These are phyloP conservation scores for Chlamydotis undulata DNA, from an alignment of 2,113 vertebrate genomes.

Conservation along the genomic window DNA sequence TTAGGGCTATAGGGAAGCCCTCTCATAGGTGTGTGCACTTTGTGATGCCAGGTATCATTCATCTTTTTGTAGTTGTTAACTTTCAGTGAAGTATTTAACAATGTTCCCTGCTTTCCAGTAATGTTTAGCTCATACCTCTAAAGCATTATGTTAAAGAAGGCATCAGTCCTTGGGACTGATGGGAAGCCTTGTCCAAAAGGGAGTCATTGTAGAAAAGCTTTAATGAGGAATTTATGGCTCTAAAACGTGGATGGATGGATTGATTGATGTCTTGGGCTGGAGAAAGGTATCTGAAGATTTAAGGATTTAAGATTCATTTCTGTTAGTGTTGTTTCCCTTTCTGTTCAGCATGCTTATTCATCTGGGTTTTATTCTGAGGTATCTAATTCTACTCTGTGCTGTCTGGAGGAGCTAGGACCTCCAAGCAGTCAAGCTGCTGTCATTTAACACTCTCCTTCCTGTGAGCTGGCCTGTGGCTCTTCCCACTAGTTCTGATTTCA, in stretches of 20 bases:
- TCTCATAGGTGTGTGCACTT: background rate
- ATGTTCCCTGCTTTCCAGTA: background rate
- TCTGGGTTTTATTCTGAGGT: background rate
- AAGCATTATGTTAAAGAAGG: background rate
- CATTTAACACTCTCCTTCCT: background rate
- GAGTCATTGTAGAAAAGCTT: background rate
- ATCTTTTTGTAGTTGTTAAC: background rate
- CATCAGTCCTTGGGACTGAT: background rate
- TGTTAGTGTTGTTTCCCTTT: background rate
- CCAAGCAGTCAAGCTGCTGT: background rate
- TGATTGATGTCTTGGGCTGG: background rate
- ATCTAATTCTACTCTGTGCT: background rate
- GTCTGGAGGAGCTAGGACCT: background rate
- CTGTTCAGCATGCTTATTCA: background rate
- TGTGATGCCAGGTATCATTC: background rate
- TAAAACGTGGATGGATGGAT: background rate
- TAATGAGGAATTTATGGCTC: background rate
- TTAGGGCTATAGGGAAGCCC: background rate
- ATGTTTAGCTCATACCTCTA: background rate
- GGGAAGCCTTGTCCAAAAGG: background rate
- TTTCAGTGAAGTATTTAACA: background rate
- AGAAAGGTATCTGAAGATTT: background rate
- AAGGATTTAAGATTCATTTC: background rate
- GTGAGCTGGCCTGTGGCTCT: background rate
- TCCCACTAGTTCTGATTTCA: background rate